These are phyloP conservation scores for Montipora capitata DNA, from an alignment of 92 coral and sea anemone species.

Conservation along the genomic window DNA sequence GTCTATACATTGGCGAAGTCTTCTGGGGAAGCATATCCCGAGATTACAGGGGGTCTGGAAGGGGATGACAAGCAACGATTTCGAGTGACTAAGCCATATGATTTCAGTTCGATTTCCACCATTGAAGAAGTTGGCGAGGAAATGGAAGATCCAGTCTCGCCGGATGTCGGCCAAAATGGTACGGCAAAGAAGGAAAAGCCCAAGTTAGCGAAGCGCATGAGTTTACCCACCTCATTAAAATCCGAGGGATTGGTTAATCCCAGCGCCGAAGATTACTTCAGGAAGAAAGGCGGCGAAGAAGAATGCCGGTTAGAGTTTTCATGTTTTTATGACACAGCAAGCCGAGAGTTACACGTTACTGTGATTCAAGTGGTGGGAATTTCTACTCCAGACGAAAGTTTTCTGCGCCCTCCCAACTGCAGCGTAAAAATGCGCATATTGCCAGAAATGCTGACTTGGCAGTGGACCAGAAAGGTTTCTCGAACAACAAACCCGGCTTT, in stretches of 20 bases:
- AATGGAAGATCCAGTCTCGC: conserved; percentile 30
- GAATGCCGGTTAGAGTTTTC: conserved; percentile 85
- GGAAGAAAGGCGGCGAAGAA: conserved; percentile 55
- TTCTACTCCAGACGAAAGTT: conserved; percentile 89
- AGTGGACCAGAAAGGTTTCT: conserved; percentile 91
- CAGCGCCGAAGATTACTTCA: conserved; percentile 74
- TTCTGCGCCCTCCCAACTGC: conserved; percentile 90
- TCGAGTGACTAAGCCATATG: conserved; percentile 80
- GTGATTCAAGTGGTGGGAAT: conserved; percentile 88
- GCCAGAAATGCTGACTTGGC: conserved; percentile 92
- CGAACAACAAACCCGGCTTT: conserved; percentile 91
- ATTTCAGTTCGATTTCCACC: conserved; percentile 63
- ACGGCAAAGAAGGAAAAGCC: conserved; percentile 40
- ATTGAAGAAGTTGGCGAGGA: conserved; percentile 64
- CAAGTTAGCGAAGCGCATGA: conserved; percentile 67
- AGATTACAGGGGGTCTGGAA: conserved; percentile 40
- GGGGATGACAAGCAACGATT: conserved; percentile 75
- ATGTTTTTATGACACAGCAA: conserved; percentile 92
- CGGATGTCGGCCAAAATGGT: conserved; percentile 9
- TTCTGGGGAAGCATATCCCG: conserved; percentile 56
- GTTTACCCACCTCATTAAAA: conserved; percentile 73
- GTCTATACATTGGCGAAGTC: conserved; percentile 77
- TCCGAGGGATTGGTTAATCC: conserved; percentile 73
- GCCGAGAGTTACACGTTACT: conserved; percentile 93
- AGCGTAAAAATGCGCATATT: conserved; percentile 95